Conservation (phyloP, 2,888 invertebrate genomes). For the Tyria jacobaeae region DNA sequence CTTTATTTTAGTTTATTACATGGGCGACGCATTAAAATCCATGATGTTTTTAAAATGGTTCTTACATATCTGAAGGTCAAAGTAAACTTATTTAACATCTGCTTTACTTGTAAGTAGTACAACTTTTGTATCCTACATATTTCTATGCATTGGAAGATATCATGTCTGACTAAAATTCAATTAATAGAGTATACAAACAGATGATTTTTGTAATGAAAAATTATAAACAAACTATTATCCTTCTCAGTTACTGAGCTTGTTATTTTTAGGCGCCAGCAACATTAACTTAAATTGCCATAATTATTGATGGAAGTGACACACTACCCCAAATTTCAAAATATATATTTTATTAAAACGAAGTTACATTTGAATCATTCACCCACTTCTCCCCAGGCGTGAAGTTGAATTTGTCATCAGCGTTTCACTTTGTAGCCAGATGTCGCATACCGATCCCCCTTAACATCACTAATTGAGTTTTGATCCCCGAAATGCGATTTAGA, state of each 20-base stretch:
- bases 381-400: slow-evolving; percentile 48
- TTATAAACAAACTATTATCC: background rate
- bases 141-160: too few relatives aligned
- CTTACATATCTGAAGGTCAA: too few relatives aligned
- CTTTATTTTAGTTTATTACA: too few relatives aligned
- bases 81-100: too few relatives aligned
- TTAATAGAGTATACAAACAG: too few relatives aligned
- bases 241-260: background rate
- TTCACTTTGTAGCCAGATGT: slow-evolving; percentile 60
- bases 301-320: background rate
- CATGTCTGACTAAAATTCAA: too few relatives aligned
- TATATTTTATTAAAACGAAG: slow-evolving; percentile 43
- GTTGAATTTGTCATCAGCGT: slow-evolving; percentile 56
- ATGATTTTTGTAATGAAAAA: background rate
- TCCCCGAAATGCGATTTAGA: slow-evolving; percentile 57
- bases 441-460: slow-evolving; percentile 52
- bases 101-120: too few relatives aligned
- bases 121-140: too few relatives aligned
- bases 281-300: background rate
- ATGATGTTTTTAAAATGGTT: too few relatives aligned
- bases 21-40: too few relatives aligned
- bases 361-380: slow-evolving; percentile 45
- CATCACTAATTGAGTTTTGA: slow-evolving; percentile 68
- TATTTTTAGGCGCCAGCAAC: background rate
- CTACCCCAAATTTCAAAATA: slow-evolving; percentile 24